Conservation (phyloP, 2,113 vertebrate species). For the Calypte anna region DNA sequence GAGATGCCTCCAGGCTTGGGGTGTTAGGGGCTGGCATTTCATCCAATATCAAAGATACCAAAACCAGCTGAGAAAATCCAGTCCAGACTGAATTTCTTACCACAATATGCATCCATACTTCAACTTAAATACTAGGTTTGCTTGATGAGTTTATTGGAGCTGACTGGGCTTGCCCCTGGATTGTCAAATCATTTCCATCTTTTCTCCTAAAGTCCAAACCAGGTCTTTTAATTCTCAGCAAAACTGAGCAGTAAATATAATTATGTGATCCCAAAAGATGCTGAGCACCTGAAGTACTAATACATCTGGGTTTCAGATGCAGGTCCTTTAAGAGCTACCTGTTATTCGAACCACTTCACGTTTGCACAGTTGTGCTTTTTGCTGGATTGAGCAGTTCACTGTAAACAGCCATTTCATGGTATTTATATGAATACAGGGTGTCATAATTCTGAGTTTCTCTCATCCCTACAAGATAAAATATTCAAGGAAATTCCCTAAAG, state of each 20-base stretch:
- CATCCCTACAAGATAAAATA: neutral
- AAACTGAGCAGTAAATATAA: neutral
- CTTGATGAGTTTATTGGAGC: neutral
- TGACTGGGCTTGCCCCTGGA: neutral
- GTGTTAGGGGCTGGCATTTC: neutral
- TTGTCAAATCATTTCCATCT: neutral
- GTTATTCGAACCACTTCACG: neutral
- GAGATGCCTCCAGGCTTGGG: neutral
- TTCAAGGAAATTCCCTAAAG: conserved; percentile 9
- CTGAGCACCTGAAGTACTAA: neutral
- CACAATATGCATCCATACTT: neutral
- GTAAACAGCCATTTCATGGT: neutral
- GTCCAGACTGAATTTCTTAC: neutral
- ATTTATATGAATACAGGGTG: conserved; percentile 16
- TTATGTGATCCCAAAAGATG: neutral
- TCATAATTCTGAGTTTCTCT: neutral
- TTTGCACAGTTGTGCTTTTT: neutral
- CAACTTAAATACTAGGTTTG: neutral
- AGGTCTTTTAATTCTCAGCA: neutral
- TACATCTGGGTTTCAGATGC: neutral
- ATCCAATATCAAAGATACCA: neutral
- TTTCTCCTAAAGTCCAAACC: neutral
- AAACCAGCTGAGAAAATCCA: conserved; percentile 18
- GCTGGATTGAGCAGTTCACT: neutral
- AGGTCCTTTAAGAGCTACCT: conserved; percentile 15